Conservation (phyloP, 2,888 invertebrate genomes). For the Leptinotarsa haldemani region DNA sequence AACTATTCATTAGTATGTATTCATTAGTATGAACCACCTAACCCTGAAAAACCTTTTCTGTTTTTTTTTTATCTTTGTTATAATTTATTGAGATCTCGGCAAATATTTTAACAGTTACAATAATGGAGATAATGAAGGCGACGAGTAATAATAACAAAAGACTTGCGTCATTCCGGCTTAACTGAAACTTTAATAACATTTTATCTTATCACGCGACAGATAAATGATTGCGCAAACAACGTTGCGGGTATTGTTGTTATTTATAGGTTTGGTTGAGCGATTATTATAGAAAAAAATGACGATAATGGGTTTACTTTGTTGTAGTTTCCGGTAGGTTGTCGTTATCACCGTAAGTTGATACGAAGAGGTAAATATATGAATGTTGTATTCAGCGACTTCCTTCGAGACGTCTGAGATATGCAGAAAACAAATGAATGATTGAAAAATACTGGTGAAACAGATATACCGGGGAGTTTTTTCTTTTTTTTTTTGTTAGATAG, state of each 20-base stretch:
- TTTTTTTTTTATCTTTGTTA: conserved; percentile 27
- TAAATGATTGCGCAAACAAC: conserved; percentile 19
- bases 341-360: background rate
- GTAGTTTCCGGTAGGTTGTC: conserved; percentile 6
- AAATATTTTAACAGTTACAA: conserved; percentile 41
- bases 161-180: conserved; percentile 38
- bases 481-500: too few relatives aligned
- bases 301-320: conserved; percentile 17
- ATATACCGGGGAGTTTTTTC: too few relatives aligned
- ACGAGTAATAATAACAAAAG: conserved; percentile 36
- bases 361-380: background rate
- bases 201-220: conserved; percentile 37
- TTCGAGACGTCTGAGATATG: background rate
- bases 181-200: conserved; percentile 34
- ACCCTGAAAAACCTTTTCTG: conserved; percentile 10
- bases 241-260: conserved; percentile 18
- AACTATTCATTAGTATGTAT: too few relatives aligned
- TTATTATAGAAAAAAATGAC: background rate
- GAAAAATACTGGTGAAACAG: background rate
- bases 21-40: conserved; percentile 3
- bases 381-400: background rate
- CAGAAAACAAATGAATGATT: background rate
- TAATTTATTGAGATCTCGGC: conserved; percentile 38
- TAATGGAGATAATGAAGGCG: conserved; percentile 34
- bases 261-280: conserved; percentile 22